Conservation (phyloP, 2,888 invertebrate species). For the Caenorhabditis sulstoni region DNA sequence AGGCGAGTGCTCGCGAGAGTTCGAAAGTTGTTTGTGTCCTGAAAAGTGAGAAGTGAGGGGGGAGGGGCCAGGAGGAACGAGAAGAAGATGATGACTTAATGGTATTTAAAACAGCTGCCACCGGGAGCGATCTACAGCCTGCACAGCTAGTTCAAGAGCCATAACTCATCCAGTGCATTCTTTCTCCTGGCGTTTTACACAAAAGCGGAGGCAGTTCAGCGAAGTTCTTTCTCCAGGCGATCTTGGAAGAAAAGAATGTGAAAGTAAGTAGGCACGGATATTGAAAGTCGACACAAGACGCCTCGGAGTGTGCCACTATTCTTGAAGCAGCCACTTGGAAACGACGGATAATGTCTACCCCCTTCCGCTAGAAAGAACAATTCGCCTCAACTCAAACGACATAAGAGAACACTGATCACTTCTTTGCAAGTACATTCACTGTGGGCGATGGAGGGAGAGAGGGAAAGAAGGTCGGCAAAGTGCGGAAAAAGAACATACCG, state of each 20-base stretch:
- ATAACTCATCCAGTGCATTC: too few relatives aligned
- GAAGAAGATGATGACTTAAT: neutral
- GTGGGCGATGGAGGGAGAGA: neutral
- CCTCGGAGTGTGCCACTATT: neutral
- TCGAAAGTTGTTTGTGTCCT: neutral
- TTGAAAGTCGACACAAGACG: neutral
- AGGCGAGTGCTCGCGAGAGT: conserved; percentile 5
- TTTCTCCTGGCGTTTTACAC: too few relatives aligned
- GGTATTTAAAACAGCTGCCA: too few relatives aligned
- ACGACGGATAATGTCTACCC: conserved; percentile 11
- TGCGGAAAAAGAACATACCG: neutral
- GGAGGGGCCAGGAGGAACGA: too few relatives aligned
- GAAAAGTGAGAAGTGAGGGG: neutral
- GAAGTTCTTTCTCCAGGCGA: neutral
- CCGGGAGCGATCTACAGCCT: too few relatives aligned
- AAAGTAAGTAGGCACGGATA: too few relatives aligned
- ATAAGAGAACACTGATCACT: conserved; percentile 34
- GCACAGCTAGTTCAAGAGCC: too few relatives aligned
- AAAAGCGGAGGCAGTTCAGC: neutral
- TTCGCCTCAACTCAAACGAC: neutral
- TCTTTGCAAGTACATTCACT: conserved; percentile 17
- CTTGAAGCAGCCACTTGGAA: conserved; percentile 22
- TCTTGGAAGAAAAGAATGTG: neutral
- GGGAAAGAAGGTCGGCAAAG: conserved; percentile 5
- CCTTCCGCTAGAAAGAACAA: conserved; percentile 39